Evolutionary conservation across 2,113 vertebrate genomes (phyloP), one percentile per base, ranked within the genome.

Genomic region (Tringa solitaria): DNA sequence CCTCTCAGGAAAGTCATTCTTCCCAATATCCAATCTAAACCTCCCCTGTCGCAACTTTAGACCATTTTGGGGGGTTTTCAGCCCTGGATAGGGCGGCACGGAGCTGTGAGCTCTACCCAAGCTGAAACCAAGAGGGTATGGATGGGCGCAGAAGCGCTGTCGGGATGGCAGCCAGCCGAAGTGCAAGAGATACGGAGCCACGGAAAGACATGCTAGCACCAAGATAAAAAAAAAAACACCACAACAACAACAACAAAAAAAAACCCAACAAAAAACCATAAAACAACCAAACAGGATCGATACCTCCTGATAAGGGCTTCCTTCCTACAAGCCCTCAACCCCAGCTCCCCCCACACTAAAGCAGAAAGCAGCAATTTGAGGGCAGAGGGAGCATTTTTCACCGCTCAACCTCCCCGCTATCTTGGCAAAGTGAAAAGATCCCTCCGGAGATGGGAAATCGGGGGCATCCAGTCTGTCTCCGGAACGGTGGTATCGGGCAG

Each of bases 401-500:
- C 28, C 57, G 22, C 64, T 89, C 33, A 78, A 87, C 84, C 86
- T 95, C 81, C 70, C 41, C 73, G 32, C 56, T 73, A 85, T 93
- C 87, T 92, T 77, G n/a, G 83, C 61, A 51, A 39, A 27, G 67
- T 78, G 45, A 14, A 69, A 45, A 79, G 81, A 90, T 60, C 50
- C 81, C 83, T 91, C 90, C 10, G 23, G 94, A 95, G 94, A 93
- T 76, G 80, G 33, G 79, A 91, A 96, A 96, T 92, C 56, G 8
- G 93, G 92, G 74, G 53, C 94, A 87, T 90, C 89, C 67, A 64
- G 86, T 70, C 95, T 69, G 75, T 95, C 93, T 96, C 95, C 53
- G 43, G 89, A 97, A 97, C 87, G 35, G 83, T 65, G 35, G 84
- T 75, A 84, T 89, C 91, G 35, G 93, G 94, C 94, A 97, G 81